Evolutionary conservation across 2,888 invertebrate species (phyloP).

Genomic region (Agrenia bidenticulata): DNA sequence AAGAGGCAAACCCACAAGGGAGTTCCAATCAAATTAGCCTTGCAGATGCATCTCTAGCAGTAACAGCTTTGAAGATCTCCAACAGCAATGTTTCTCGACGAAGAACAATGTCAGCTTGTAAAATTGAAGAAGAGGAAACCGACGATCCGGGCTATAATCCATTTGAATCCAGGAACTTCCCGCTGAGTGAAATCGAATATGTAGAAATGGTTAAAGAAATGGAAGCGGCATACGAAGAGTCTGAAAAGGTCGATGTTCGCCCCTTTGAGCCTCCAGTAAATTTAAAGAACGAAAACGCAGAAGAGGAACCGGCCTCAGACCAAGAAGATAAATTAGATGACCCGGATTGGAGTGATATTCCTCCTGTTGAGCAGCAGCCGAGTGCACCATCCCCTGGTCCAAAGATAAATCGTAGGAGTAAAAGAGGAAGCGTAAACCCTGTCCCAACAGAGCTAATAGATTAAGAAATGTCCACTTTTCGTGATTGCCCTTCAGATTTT

Average conservation of each 20-base stretch:
- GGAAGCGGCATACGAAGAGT: neutral
- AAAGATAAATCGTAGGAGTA: no score
- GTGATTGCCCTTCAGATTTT: no score
- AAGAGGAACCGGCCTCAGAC: neutral
- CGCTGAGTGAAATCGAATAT: conserved; percentile 9
- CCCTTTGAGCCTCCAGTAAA: no score
- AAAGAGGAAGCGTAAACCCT: no score
- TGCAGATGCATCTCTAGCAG: conserved; percentile 36
- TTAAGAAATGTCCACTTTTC: no score
- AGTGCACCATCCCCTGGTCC: no score
- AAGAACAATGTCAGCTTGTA: conserved; percentile 13
- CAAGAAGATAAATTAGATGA: neutral
- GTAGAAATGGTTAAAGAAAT: conserved; percentile 11
- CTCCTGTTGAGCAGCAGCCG: no score
- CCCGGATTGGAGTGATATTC: neutral
- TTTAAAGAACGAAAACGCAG: no score
- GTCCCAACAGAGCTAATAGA: no score
- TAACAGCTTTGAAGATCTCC: conserved; percentile 33
- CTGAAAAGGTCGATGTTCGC: no score
- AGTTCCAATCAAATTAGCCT: conserved; percentile 19
- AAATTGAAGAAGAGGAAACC: conserved; percentile 16
- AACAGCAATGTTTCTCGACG: conserved; percentile 9
- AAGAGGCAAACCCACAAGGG: neutral
- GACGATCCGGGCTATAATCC: neutral
- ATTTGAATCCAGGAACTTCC: conserved; percentile 14